phyloP scores from a whole-genome alignment of 2,113 vertebrate genomes.

The Podarcis cretensis region DNA sequence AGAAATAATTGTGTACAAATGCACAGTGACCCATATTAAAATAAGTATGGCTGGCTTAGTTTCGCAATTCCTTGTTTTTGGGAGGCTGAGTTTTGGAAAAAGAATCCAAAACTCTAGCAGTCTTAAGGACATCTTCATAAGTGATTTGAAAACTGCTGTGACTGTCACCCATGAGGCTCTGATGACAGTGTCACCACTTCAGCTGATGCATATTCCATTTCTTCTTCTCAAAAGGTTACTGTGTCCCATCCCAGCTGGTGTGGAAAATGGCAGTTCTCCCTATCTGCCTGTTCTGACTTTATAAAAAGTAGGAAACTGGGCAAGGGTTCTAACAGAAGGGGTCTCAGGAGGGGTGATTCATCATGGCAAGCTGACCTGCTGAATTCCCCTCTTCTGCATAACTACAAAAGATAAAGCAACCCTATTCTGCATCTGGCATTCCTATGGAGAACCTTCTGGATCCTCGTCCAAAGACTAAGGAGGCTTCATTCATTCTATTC shows the following conservation, averaged over 20 bases:
- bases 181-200: not conserved
- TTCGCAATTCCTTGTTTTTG: not conserved
- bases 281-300: not conserved
- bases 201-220: not conserved
- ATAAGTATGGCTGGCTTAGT: not conserved
- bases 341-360: no score
- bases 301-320: not conserved
- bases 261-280: not conserved
- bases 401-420: no score
- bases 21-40: not conserved
- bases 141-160: not conserved
- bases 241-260: not conserved
- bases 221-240: not conserved
- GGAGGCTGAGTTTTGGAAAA: not conserved
- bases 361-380: no score
- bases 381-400: no score
- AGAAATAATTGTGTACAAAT: not conserved
- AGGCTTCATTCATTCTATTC: no score
- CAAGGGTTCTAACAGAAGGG: no score
- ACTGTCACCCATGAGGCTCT: not conserved
- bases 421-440: no score
- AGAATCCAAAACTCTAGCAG: not conserved
- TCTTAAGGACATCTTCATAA: not conserved
- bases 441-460: no score
- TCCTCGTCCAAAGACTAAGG: no score